These are phyloP conservation scores for Parnassius smintheus DNA, from an alignment of 2,888 invertebrate genomes.

Conservation along the genomic window DNA sequence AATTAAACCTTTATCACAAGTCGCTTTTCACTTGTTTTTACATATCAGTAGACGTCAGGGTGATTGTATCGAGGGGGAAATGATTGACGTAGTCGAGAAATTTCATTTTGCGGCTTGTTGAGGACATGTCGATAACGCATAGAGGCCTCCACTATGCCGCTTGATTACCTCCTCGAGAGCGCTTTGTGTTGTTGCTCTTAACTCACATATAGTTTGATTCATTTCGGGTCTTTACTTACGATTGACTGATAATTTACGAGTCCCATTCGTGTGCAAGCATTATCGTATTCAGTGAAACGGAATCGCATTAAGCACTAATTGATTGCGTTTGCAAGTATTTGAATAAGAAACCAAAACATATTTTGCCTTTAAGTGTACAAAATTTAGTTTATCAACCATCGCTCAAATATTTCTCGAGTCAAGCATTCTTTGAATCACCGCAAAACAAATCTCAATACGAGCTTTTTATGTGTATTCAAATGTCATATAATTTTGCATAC, in stretches of 20 bases:
- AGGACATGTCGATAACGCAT: slow-evolving; percentile 63
- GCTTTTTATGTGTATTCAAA: slow-evolving; percentile 76
- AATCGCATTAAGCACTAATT: slow-evolving; percentile 10
- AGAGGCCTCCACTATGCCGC: slow-evolving; percentile 49
- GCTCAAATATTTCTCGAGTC: slow-evolving; percentile 27
- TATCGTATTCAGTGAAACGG: slow-evolving; percentile 12
- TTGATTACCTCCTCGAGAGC: slow-evolving; percentile 60
- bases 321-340: slow-evolving; percentile 6
- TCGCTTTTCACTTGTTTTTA: slow-evolving; percentile 9
- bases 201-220: slow-evolving; percentile 67
- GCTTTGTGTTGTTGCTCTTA: slow-evolving; percentile 62
- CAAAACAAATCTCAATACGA: slow-evolving; percentile 61
- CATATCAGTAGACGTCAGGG: slow-evolving; percentile 14
- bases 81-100: slow-evolving; percentile 78
- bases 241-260: slow-evolving; percentile 50
- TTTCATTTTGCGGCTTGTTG: slow-evolving; percentile 80
- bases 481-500: slow-evolving; percentile 81
- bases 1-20: slow-evolving; percentile 20
- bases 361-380: neutral
- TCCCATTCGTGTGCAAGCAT: slow-evolving; percentile 32
- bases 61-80: slow-evolving; percentile 63
- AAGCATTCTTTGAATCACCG: slow-evolving; percentile 42
- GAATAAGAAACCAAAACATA: neutral
- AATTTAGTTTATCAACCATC: slow-evolving; percentile 25
- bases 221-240: slow-evolving; percentile 48